These are phyloP conservation scores for Laupala kohalensis DNA, from an alignment of 1,140 invertebrate species.

Conservation along the genomic window DNA sequence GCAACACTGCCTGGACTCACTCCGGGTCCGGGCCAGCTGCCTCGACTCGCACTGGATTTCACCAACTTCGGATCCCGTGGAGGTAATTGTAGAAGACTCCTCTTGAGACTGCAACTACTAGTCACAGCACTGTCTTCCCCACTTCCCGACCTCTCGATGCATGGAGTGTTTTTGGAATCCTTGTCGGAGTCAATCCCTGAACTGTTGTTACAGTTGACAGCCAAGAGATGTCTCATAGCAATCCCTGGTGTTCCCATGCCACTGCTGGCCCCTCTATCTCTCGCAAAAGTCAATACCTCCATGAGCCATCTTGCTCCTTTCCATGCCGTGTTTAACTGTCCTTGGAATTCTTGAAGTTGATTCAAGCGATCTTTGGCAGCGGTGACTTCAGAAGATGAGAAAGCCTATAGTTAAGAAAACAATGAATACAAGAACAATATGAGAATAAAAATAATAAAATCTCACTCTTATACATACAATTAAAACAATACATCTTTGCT, in stretches of 20 bases:
- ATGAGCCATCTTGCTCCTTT: conserved; percentile 88
- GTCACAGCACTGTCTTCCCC: neutral
- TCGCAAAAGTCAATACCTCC: conserved; percentile 82
- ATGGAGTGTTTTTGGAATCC: neutral
- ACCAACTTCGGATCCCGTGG: conserved; percentile 55
- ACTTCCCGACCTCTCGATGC: neutral
- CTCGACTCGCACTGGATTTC: conserved; percentile 59
- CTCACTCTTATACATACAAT: too few relatives aligned
- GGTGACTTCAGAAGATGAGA: conserved; percentile 74
- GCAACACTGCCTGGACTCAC: conserved; percentile 33
- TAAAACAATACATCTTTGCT: too few relatives aligned
- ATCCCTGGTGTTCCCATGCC: neutral
- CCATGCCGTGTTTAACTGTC: conserved; percentile 73
- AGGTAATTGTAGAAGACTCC: conserved; percentile 51
- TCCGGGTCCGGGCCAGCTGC: conserved; percentile 72
- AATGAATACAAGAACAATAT: too few relatives aligned
- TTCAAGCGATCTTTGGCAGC: conserved; percentile 70
- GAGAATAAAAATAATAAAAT: too few relatives aligned
- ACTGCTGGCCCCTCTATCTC: conserved; percentile 47
- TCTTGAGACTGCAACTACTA: conserved; percentile 26
- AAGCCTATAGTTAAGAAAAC: conserved; percentile 43
- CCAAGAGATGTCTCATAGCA: conserved; percentile 5
- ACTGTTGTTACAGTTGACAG: conserved; percentile 2
- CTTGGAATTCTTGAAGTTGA: conserved; percentile 68
- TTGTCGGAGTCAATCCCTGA: neutral